phyloP scores from a whole-genome alignment of 1,140 invertebrate genomes.

The Coptotermes formosanus region DNA sequence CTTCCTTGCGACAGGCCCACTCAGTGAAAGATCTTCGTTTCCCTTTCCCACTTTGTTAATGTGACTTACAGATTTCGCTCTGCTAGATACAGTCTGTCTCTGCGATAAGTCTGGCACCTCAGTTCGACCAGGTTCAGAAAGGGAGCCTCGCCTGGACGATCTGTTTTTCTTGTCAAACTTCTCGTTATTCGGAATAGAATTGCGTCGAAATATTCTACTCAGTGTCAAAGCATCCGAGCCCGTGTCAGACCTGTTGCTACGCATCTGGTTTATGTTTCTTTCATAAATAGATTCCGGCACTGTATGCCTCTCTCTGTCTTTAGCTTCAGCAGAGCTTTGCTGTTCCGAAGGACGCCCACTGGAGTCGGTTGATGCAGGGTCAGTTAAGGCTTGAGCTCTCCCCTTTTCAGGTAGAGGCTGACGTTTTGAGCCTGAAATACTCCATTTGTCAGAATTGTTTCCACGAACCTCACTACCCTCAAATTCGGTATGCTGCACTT shows the following conservation, averaged over 20 bases:
- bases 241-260: not conserved
- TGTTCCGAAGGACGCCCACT: not conserved
- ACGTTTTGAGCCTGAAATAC: not conserved
- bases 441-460: not conserved
- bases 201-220: not conserved
- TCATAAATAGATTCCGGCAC: not conserved
- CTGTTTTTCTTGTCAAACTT: not conserved
- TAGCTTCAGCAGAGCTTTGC: not conserved
- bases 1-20: constrained; percentile 33
- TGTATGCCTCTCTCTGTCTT: not conserved
- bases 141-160: not conserved
- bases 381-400: not conserved
- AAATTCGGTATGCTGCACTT: not conserved
- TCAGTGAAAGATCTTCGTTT: not conserved
- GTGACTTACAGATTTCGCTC: not conserved
- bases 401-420: not conserved
- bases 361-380: not conserved
- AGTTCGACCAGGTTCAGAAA: not conserved
- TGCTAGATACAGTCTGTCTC: not conserved
- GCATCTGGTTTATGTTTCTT: not conserved
- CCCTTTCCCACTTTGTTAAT: not conserved
- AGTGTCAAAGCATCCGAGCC: not conserved
- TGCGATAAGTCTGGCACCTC: not conserved
- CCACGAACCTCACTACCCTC: not conserved
- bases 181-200: not conserved